phyloP scores from a whole-genome alignment of 2,888 invertebrate genomes.

The Lordiphosa fenestrarum region DNA sequence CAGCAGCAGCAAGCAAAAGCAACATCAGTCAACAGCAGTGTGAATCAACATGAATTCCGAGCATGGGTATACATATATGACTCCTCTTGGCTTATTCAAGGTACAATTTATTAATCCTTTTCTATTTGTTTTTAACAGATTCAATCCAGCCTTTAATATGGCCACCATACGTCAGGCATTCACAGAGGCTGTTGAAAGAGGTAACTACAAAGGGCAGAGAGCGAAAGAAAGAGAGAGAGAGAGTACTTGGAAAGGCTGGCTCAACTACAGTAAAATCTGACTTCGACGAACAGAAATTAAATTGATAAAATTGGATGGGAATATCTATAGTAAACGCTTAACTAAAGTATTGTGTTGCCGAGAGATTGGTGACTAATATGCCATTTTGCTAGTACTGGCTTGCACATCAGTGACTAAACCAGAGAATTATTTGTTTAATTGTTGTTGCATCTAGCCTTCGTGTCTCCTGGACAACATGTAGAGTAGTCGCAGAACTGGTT shows the following conservation, averaged over 20 bases:
- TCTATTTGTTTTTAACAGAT: slow-evolving; percentile 82
- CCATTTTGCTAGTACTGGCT: too few relatives aligned
- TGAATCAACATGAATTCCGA: slow-evolving; percentile 79
- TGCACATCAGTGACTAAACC: too few relatives aligned
- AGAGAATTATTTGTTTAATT: too few relatives aligned
- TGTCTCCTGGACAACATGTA: too few relatives aligned
- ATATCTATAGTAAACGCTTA: too few relatives aligned
- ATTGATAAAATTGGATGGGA: too few relatives aligned
- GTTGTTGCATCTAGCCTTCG: too few relatives aligned
- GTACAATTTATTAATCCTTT: background rate
- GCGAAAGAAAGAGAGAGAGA: too few relatives aligned
- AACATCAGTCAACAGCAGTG: slow-evolving; percentile 18
- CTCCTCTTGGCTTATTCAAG: background rate
- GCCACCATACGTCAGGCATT: slow-evolving; percentile 96
- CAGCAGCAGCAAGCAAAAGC: slow-evolving; percentile 14
- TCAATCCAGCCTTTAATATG: slow-evolving; percentile 95
- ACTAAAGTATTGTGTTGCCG: too few relatives aligned
- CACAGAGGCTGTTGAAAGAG: slow-evolving; percentile 96
- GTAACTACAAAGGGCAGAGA: slow-evolving; percentile 80
- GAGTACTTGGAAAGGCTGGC: background rate
- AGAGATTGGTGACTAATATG: too few relatives aligned
- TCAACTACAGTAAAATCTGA: background rate
- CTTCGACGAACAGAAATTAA: too few relatives aligned
- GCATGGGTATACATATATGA: slow-evolving; percentile 76
- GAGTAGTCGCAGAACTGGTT: too few relatives aligned